These are phyloP conservation scores for Uropsilus gracilis DNA, from an alignment of 2,113 vertebrate genomes.

Conservation along the genomic window DNA sequence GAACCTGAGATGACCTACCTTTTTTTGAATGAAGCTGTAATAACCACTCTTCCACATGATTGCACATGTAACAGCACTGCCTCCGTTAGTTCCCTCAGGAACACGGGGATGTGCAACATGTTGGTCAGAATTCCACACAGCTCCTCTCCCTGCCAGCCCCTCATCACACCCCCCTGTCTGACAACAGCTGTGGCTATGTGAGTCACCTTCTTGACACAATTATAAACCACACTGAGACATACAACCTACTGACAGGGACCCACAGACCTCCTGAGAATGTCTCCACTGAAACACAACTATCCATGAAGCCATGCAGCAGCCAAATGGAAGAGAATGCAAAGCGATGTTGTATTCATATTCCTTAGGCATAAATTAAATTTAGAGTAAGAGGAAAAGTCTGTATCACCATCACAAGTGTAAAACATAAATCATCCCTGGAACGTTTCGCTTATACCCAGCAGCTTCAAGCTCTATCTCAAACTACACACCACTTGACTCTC, in stretches of 20 bases:
- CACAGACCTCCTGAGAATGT: neutral
- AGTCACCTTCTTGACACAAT: neutral
- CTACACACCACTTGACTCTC: neutral
- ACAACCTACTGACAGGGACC: neutral
- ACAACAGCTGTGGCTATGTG: neutral
- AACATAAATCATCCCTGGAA: neutral
- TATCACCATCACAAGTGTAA: neutral
- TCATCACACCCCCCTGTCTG: neutral
- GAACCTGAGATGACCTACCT: neutral
- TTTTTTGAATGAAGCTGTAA: too few relatives aligned
- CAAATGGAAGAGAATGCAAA: neutral
- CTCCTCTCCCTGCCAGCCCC: neutral
- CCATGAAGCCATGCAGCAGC: neutral
- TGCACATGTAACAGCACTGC: neutral
- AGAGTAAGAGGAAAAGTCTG: neutral
- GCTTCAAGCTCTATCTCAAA: neutral
- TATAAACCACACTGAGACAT: neutral
- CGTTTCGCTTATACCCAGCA: neutral
- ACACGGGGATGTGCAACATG: neutral
- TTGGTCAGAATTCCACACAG: neutral
- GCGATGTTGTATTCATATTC: neutral
- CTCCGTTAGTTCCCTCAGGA: neutral
- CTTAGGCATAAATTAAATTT: neutral
- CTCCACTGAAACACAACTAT: neutral
- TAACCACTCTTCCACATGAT: accelerated